A percentile compares a stretch with the other conserved stretches of the same genome.
Conservation (phyloP, 2,113 vertebrate species). For the Marmota flaviventris region DNA sequence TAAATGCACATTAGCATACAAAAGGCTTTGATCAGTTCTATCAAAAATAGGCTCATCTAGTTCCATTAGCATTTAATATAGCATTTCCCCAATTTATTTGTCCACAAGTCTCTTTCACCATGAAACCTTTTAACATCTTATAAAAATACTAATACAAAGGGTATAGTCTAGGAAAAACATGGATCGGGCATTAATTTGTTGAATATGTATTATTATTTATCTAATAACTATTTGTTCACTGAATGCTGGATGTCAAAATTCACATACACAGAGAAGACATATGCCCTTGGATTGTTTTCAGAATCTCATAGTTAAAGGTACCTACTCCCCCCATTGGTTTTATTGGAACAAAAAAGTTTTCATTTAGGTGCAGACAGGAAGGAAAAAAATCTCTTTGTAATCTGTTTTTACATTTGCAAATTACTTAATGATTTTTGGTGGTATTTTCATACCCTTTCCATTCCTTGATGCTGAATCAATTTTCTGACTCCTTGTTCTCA, state of each 20-base stretch:
- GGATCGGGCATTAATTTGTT: not conserved
- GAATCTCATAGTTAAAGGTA: not conserved
- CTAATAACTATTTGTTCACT: not conserved
- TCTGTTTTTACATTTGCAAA: not conserved
- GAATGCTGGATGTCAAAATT: not conserved
- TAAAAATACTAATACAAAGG: not conserved
- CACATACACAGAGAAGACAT: not conserved
- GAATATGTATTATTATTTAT: not conserved
- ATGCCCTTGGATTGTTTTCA: not conserved
- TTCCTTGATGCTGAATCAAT: constrained; percentile 21
- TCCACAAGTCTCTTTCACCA: not conserved
- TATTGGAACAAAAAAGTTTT: not conserved
- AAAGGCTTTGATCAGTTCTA: not conserved
- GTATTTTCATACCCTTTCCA: not conserved
- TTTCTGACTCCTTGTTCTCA: not conserved
- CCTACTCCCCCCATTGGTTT: not conserved
- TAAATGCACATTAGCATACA: not conserved
- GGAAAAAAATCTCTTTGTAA: not conserved
- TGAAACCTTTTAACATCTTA: not conserved
- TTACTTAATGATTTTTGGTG: not conserved
- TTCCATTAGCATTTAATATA: not conserved
- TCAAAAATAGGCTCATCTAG: not conserved
- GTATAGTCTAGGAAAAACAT: not conserved
- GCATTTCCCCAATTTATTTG: not conserved
- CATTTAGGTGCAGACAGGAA: not conserved